Base-by-base conservation (phyloP, 2,797 vertebrate species). In the Streptopelia turtur region DNA sequence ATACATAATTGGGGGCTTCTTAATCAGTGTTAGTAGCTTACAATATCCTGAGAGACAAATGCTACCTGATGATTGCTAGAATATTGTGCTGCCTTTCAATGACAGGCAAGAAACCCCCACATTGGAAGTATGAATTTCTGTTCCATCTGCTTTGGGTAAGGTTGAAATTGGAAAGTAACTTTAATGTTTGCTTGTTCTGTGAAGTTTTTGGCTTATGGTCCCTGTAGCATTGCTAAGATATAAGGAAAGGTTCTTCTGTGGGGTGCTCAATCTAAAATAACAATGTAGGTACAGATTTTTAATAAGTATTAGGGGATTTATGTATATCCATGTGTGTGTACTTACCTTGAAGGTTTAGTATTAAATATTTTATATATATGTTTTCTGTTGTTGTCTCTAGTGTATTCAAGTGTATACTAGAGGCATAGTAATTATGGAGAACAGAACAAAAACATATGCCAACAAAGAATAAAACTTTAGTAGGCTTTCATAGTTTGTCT, bases 361-460 rank as follows among this genome's bases (percentile, higher is more conserved):
- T 85, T 92, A 90, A 95, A 83, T 92, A 92, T 94, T 84, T 77
- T 72, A 71, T 78, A 33, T 37, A 82, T 92, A 71, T 78, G 37
- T 37, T 84, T 92, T 81, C 25, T 69, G 21, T 81, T 86, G 47
- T 68, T 43, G 23, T 86, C 85, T 91, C 55, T 31, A 50, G 83
- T 88, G 76, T 79, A 88, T 88, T 91, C 59, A 63, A 35, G 25
- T 56, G 55, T 83, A 47, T 75, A 83, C 45, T 63, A 69, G 61
- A 89, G 72, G 39, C 37, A 82, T 7, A 30, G 50, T 90, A 87
- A 80, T 92, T 89, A 77, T 0, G 77, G 53, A 47, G 64, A 92
- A 65, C 13, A 92, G 41, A 92, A 52, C 16, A 89, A 87, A 90
- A 88, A 49, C 55, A 31, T 69, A 83, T 35, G n/a, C 57, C 69